Base-by-base conservation (phyloP, 2,113 vertebrate species). In the Melanostigma gelatinosum region DNA sequence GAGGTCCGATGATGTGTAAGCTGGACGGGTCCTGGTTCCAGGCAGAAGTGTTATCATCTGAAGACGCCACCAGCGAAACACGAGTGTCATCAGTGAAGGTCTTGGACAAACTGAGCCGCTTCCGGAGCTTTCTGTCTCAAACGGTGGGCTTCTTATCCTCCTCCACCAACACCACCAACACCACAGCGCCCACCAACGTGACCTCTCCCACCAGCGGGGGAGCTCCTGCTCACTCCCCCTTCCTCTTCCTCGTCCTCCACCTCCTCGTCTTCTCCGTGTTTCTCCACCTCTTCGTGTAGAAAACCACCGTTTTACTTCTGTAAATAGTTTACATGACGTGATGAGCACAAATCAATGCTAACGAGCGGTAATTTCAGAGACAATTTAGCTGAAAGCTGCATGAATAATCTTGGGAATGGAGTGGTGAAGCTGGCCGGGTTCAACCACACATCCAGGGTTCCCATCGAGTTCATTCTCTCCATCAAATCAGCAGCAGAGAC, bases 1-100 rank as follows among this genome's bases (percentile, higher is more conserved):
- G 93, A 0, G 84, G 86, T 6, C 90, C 93, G 0, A 1, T 93
- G 36, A 91, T 94, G 87, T 94, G 90, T 55, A 24, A 87, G 54
- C 8, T 40, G 68, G 61, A 6, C 2, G 20, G 10, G 3, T 72
- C 67, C 0, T 94, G 92, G 93, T 84, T 84, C 72, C 91, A 93
- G 82, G 74, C 73, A 0, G 90, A 64, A 0, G 88, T 93, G 54
- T 20, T 94, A 5, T 32, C 77, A 0, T 3, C 1, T 4, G n/a
- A 3, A 20, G 71, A 1, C 63, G 50, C 69, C 3, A 67, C 27
- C 64, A 16, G 18, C 0, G 0, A 0, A 1, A 16, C 11, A 4
- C 20, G 58, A 46, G 72, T 18, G 2, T 0, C 6, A 3, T 0
- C 4, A 6, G 0, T 55, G 10, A 60, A 3, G 46, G 2, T 11